phyloP scores from a whole-genome alignment of 2,888 invertebrate genomes.

The Diabrotica balteata region DNA sequence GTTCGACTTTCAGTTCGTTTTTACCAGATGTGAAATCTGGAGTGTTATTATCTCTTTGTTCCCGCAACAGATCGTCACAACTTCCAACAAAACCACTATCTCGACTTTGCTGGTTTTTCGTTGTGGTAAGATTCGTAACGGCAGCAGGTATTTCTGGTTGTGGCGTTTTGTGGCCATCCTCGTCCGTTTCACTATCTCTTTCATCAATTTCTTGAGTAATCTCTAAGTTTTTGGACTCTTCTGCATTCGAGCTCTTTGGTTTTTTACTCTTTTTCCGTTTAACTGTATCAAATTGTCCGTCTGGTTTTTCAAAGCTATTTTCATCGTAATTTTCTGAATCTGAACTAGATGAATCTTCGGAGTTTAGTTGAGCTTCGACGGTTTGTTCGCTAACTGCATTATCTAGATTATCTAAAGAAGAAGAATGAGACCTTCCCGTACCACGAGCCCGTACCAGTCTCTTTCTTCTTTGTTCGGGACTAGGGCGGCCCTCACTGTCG shows the following conservation, averaged over 20 bases:
- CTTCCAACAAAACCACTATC: conserved; percentile 91
- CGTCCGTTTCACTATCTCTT: conserved; percentile 65
- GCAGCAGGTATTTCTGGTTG: conserved; percentile 68
- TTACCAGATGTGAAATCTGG: conserved; percentile 42
- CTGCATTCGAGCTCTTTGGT: conserved; percentile 64
- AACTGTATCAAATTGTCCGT: conserved; percentile 80
- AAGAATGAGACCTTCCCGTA: conserved; percentile 82
- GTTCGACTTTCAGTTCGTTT: conserved; percentile 58
- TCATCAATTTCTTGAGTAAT: conserved; percentile 68
- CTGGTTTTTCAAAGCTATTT: conserved; percentile 73
- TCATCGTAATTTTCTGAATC: conserved; percentile 78
- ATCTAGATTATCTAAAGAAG: conserved; percentile 80
- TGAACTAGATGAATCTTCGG: conserved; percentile 68
- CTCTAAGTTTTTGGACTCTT: conserved; percentile 70
- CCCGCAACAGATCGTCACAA: conserved; percentile 83
- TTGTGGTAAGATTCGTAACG: conserved; percentile 66
- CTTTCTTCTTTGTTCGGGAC: conserved; percentile 85
- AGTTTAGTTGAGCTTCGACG: conserved; percentile 63
- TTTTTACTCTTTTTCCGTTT: conserved; percentile 86
- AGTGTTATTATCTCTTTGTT: conserved; percentile 64
- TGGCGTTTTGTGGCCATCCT: conserved; percentile 72
- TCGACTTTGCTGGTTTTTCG: conserved; percentile 81
- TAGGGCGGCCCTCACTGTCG: conserved; percentile 87
- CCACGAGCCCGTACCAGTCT: conserved; percentile 82
- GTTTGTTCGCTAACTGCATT: conserved; percentile 55